phyloP scores from a whole-genome alignment of 2,113 vertebrate species.

The Gallinago jamesoni region DNA sequence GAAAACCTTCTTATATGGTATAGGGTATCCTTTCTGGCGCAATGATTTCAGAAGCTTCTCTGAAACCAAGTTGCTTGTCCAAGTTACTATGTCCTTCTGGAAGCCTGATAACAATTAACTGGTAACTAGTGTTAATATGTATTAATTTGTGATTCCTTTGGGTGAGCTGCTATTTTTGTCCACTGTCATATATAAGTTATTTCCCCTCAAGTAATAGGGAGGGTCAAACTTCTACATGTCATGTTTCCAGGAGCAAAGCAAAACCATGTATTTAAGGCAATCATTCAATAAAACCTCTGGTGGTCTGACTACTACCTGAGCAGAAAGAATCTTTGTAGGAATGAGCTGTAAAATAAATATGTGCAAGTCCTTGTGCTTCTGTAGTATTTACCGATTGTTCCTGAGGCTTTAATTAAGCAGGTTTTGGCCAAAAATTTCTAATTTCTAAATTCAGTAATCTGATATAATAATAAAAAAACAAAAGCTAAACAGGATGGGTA shows the following conservation, averaged over 20 bases:
- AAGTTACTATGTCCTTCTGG: background rate
- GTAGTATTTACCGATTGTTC: background rate
- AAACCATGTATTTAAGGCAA: background rate
- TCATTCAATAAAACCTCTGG: background rate
- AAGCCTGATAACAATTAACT: background rate
- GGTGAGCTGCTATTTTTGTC: background rate
- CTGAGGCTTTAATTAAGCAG: background rate
- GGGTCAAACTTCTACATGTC: background rate
- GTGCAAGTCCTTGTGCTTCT: background rate
- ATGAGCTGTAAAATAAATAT: background rate
- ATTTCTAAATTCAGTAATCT: background rate
- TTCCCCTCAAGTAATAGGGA: background rate
- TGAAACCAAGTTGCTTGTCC: background rate
- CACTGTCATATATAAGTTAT: background rate
- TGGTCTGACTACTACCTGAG: background rate
- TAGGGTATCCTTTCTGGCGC: background rate
- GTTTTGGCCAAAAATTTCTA: background rate
- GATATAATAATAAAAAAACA: background rate
- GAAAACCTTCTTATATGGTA: background rate
- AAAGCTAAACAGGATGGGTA: background rate
- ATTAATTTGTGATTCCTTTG: background rate
- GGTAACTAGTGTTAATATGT: background rate
- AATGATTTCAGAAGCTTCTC: background rate
- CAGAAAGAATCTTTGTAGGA: background rate
- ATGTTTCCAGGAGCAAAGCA: background rate